Base-by-base conservation (phyloP, 1,140 invertebrate species). In the Drosophila grimshawi region DNA sequence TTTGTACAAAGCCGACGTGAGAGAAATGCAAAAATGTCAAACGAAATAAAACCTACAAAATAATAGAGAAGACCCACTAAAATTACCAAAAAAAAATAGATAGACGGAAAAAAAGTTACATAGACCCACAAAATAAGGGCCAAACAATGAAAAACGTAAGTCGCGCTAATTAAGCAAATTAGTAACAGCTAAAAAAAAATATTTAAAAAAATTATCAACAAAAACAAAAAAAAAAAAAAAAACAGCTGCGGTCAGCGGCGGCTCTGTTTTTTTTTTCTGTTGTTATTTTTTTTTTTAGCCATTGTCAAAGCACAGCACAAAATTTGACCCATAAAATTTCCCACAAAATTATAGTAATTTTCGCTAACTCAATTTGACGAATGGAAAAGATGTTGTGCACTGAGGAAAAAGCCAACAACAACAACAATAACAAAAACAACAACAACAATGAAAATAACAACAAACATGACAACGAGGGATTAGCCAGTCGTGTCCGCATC, bases 331-430 rank as follows among this genome's bases (percentile, higher is more conserved):
- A 89, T 76, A 89, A 89, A 90, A 81, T 80, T 89, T 88, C 85
- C 85, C 85, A 88, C 74, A 80, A 85, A 88, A 88, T 88, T 88
- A 88, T 88, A 89, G 85, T 88, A 85, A 88, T 89, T 89, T 86
- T 60, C 27, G 85, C 77, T 68, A 89, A 89, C 85, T 81, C 80
- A 81, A 83, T 88, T 88, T 88, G 83, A 70, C 49, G 69, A 85
- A 71, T 56, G 53, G 80, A 45, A 74, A 60, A 27, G 55, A 63
- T 29, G 51, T 41, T 32, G 51, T 48, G 30, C 45, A 60, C 32
- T 49, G 55, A 35, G 53, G 48, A 60, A 73, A 78, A 19, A 19
- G 19, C 19, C 19, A 19, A 19, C 19, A 19, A 19, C 19, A 27
- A 29, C 7, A 48, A 19, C 71, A 81, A 72, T 56, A 81, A 80